Evolutionary conservation across 2,888 invertebrate genomes (phyloP).

Genomic region (Creontiades dilutus): DNA sequence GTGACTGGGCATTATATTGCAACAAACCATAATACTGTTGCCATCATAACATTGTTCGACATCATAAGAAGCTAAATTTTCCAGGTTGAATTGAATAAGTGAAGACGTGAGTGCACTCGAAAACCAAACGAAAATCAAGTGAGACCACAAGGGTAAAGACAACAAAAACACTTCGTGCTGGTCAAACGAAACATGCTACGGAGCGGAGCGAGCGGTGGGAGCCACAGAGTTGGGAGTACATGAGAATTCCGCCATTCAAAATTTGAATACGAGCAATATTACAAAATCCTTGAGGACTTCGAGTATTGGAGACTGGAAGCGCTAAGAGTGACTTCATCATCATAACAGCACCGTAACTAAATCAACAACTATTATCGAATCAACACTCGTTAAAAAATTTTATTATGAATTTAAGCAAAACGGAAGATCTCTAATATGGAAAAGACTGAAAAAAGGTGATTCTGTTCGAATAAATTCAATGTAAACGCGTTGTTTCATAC

Average conservation of each 20-base stretch:
- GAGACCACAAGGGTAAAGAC: not conserved
- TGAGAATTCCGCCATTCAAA: constrained; percentile 23
- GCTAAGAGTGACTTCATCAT: no score
- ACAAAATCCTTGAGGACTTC: not conserved
- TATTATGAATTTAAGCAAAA: no score
- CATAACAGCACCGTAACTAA: no score
- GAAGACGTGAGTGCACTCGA: not conserved
- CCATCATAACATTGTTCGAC: not conserved
- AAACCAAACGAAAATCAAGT: constrained; percentile 23
- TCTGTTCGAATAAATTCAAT: no score
- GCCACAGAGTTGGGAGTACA: constrained; percentile 25
- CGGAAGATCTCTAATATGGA: no score
- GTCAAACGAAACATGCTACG: not conserved
- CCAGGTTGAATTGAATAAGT: no score
- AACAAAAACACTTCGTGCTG: constrained; percentile 6
- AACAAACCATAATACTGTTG: no score
- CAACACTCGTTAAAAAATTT: no score
- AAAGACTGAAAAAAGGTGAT: no score
- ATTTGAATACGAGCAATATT: not conserved
- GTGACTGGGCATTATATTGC: no score
- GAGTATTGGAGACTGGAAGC: not conserved
- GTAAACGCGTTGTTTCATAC: no score
- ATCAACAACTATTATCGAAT: no score
- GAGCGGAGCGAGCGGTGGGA: constrained; percentile 2
- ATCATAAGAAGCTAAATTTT: not conserved